Percentiles rank a stretch among this genome's conserved stretches.
phyloP scores from a whole-genome alignment of 2,888 invertebrate genomes.

The Aphodius sticticus region DNA sequence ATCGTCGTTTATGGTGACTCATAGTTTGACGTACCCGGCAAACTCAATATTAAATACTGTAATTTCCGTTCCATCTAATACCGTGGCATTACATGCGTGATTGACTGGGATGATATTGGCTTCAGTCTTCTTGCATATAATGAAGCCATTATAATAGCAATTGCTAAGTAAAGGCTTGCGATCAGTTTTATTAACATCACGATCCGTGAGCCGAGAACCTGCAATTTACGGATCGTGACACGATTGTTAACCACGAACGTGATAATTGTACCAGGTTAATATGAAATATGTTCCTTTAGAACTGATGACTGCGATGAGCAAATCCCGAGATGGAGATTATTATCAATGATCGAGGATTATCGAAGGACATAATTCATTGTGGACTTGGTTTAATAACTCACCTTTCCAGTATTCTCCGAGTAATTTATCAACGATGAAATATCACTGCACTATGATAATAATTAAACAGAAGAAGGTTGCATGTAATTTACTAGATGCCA shows the following conservation, averaged over 20 bases:
- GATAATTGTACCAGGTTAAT: neutral
- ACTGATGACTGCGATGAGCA: neutral
- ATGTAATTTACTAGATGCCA: no score
- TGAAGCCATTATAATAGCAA: neutral
- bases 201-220: neutral
- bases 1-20: neutral
- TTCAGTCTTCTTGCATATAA: slow-evolving; percentile 4
- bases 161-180: neutral
- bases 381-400: neutral
- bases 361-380: neutral
- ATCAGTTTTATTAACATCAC: slow-evolving; percentile 4
- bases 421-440: neutral
- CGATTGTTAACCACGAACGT: neutral
- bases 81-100: neutral
- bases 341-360: neutral
- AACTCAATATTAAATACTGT: neutral
- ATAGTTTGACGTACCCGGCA: neutral
- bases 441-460: no score
- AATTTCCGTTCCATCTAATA: neutral
- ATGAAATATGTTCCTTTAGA: neutral
- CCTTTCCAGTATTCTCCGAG: neutral
- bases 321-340: neutral
- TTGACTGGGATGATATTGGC: neutral
- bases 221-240: neutral
- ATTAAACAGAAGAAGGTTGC: no score